Base-by-base conservation (phyloP, 2,888 invertebrate species). In the Napeogenes sylphis region DNA sequence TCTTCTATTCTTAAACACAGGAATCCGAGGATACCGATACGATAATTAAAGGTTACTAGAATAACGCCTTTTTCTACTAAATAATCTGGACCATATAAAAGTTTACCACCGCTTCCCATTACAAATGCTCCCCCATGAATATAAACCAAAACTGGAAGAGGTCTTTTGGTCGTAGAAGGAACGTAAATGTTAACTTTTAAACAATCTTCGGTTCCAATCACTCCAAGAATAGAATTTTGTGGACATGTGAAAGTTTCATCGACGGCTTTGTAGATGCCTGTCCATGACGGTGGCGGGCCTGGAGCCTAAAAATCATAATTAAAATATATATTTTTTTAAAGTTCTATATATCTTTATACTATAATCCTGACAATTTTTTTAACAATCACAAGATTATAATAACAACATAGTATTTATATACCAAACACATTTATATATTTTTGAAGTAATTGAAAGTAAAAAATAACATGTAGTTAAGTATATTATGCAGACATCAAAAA, bases 111-210 rank as follows among this genome's bases (percentile, higher is more conserved):
- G 69, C 81, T 85, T 2, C 90, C 89, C 0, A 86, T 60, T 1
- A 80, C 55, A 64, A 89, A 90, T 13, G 86, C 88, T 60, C 90
- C 90, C 42, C 90, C 90, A 42, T 90, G 89, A 33, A 90, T 80
- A 57, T 70, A 90, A 0, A 90, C 84, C 89, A 90, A 89, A 1
- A 89, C 90, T 30, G 90, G 81, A 2, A 86, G 63, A 4, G 80
- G 82, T 68, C 64, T 71, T 38, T 68, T 61, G 2, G 75, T 70
- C 30, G 70, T 65, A 0, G 75, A 74, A 60, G 90, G 90, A 4
- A 84, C 83, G 56, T 86, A 88, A 0, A 90, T 79, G 63, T 90
- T 90, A 2, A 84, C 71, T 74, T 82, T 86, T 4, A 90, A 68
- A 60, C 90, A 90, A 63, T 90, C 87, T 77, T 90, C 90, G 10